These are phyloP conservation scores for Drosophila melanosoma DNA, from an alignment of 2,888 invertebrate species.

Conservation along the genomic window DNA sequence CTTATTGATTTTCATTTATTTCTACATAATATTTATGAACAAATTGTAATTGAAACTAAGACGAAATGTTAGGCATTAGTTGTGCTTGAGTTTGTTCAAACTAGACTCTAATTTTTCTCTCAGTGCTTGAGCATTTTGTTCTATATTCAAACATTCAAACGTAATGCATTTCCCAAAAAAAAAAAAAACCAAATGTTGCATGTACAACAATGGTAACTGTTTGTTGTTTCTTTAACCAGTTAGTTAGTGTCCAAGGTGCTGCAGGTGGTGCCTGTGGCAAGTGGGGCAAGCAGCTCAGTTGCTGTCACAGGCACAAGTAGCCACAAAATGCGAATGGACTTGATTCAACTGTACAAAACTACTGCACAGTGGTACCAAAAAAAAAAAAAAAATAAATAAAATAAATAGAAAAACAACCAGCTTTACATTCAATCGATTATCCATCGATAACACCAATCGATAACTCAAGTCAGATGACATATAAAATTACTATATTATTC, in stretches of 20 bases:
- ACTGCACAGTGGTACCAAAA: conserved; percentile 29
- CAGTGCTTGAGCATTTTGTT: background rate
- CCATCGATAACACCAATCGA: background rate
- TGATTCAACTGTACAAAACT: conserved; percentile 38
- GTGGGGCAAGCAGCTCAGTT: background rate
- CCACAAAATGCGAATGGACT: conserved; percentile 49
- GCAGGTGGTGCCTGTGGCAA: background rate
- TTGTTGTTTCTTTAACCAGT: conserved; percentile 67
- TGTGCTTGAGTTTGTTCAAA: background rate
- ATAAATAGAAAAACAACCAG: background rate
- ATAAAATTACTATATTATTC: background rate
- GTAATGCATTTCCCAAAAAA: conserved; percentile 66
- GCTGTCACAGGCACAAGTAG: conserved; percentile 19
- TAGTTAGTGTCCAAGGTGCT: conserved; percentile 57
- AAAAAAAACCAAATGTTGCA: conserved; percentile 66
- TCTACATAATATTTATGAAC: too few relatives aligned
- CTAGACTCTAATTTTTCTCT: background rate
- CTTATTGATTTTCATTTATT: too few relatives aligned
- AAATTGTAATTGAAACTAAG: too few relatives aligned
- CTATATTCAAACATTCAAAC: conserved; percentile 60
- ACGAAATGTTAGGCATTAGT: background rate
- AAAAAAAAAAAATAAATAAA: background rate
- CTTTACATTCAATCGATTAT: background rate
- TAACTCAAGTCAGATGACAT: background rate
- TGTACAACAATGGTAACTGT: conserved; percentile 57